Percentiles rank a stretch among this genome's conserved stretches.
Evolutionary conservation across 2,797 vertebrate genomes (phyloP).

Genomic region (Tokudaia tokunoshimensis): DNA sequence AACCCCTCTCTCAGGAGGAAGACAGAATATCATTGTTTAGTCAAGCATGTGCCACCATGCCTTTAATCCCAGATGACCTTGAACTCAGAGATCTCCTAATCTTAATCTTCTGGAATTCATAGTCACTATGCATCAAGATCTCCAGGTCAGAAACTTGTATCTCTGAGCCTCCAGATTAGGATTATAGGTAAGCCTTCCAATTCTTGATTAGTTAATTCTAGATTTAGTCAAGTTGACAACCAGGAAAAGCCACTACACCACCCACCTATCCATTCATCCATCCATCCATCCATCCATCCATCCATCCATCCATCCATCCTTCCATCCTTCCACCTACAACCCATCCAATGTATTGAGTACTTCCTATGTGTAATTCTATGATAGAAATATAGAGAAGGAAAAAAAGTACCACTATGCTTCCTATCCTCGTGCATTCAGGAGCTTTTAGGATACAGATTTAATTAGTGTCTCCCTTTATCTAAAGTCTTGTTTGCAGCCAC

Average conservation of each 20-base stretch:
- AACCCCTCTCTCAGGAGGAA: background rate
- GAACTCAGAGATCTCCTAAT: no score
- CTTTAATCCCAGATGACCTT: no score
- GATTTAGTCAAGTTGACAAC: no score
- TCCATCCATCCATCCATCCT: background rate
- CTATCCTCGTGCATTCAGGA: background rate
- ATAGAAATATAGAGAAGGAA: background rate
- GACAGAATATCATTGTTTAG: conserved; percentile 6
- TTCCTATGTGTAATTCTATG: background rate
- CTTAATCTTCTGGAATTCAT: no score
- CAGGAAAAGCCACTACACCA: no score
- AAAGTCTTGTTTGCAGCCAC: background rate
- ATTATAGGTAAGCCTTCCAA: no score
- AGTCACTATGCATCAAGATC: no score
- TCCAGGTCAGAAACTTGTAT: no score
- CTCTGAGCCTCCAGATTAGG: no score
- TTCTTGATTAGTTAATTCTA: no score
- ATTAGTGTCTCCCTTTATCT: background rate
- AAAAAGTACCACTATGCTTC: background rate
- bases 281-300: background rate
- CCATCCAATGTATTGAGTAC: background rate
- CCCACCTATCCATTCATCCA: no score
- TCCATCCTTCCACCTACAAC: background rate
- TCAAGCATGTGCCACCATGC: background rate
- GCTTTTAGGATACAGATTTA: conserved; percentile 20